Evolutionary conservation across 2,888 invertebrate genomes (phyloP).

Genomic region (Stenchaetothrips biformis): DNA sequence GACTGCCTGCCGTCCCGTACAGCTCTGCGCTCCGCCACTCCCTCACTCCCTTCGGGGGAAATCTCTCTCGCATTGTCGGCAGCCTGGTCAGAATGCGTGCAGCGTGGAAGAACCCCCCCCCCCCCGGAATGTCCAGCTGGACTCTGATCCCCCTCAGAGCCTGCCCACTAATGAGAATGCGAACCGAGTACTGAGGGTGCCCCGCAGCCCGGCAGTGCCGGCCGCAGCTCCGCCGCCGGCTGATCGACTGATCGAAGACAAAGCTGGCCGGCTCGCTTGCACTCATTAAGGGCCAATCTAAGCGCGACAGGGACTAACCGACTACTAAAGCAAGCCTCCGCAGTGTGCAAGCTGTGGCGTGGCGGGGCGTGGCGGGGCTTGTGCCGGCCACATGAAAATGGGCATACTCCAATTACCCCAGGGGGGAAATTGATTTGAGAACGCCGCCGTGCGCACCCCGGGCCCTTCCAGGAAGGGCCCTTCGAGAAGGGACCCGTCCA

Average conservation of each 20-base stretch:
- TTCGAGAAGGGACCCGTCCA: too few species aligned
- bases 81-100: background rate
- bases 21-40: too few species aligned
- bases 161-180: background rate
- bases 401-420: slow-evolving; percentile 2
- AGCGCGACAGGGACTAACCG: too few species aligned
- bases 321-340: too few species aligned
- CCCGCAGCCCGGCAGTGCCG: too few species aligned
- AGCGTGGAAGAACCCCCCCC: background rate
- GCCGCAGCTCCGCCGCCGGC: too few species aligned
- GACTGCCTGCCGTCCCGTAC: too few species aligned
- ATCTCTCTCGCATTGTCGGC: background rate
- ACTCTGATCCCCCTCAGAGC: background rate
- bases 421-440: slow-evolving; percentile 2
- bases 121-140: background rate
- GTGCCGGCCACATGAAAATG: slow-evolving; percentile 1
- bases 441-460: background rate
- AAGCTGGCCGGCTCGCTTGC: background rate
- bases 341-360: too few species aligned
- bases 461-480: too few species aligned
- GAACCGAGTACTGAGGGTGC: background rate
- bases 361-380: background rate
- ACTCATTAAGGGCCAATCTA: background rate
- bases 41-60: too few species aligned
- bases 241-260: background rate